phyloP scores from a whole-genome alignment of 2,797 vertebrate genomes.

The Fistularia commersonii region DNA sequence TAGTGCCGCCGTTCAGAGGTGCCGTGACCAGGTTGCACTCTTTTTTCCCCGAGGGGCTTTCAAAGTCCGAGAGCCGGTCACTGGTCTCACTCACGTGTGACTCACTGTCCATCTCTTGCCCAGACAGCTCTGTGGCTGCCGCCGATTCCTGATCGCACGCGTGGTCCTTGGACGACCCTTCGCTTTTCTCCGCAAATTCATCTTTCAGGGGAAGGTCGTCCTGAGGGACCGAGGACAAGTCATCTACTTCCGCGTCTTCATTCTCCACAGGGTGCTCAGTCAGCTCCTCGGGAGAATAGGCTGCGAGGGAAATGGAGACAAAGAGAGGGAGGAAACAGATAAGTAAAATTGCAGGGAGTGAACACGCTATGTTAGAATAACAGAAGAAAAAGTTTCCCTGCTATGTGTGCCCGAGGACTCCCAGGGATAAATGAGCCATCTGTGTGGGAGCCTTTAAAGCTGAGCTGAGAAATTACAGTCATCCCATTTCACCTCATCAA shows the following conservation, averaged over 20 bases:
- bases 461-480: slow-evolving; percentile 79
- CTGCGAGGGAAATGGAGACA: slow-evolving; percentile 74
- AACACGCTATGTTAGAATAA: slow-evolving; percentile 74
- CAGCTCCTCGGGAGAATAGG: slow-evolving; percentile 91
- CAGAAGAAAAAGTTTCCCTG: slow-evolving; percentile 76
- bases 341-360: slow-evolving; percentile 69
- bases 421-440: slow-evolving; percentile 79
- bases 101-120: slow-evolving; percentile 94
- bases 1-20: slow-evolving; percentile 58
- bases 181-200: slow-evolving; percentile 81
- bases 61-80: slow-evolving; percentile 89
- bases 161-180: slow-evolving; percentile 75
- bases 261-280: slow-evolving; percentile 73
- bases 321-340: slow-evolving; percentile 63
- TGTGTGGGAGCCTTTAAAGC: slow-evolving; percentile 80
- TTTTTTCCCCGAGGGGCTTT: slow-evolving; percentile 84
- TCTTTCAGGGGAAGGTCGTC: slow-evolving; percentile 69
- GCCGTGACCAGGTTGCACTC: slow-evolving; percentile 78
- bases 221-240: slow-evolving; percentile 59
- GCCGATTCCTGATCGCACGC: slow-evolving; percentile 86
- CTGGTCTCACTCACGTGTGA: slow-evolving; percentile 93
- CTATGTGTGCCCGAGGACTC: slow-evolving; percentile 78
- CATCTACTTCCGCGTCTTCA: slow-evolving; percentile 80
- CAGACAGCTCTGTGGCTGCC: slow-evolving; percentile 82
- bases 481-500: slow-evolving; percentile 79